Percentiles rank a stretch among this genome's conserved stretches.
phyloP scores from a whole-genome alignment of 1,140 invertebrate genomes.

The Nilaparvata lugens region DNA sequence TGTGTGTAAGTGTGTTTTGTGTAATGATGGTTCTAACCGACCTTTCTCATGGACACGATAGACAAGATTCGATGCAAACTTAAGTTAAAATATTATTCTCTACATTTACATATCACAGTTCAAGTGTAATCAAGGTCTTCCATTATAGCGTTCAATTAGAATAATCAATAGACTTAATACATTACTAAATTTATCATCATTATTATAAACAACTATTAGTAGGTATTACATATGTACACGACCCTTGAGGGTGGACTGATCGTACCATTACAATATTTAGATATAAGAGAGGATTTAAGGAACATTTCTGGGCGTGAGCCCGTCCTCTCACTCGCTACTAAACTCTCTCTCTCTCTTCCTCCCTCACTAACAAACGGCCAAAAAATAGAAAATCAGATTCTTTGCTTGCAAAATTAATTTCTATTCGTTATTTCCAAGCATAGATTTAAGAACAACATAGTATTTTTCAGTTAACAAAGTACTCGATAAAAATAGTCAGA shows the following conservation, averaged over 20 bases:
- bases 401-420: too few species aligned
- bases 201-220: slow-evolving; percentile 7
- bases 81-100: slow-evolving; percentile 27
- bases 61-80: slow-evolving; percentile 16
- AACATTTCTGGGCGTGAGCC: slow-evolving; percentile 10
- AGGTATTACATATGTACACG: slow-evolving; percentile 27
- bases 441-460: slow-evolving; percentile 16
- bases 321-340: slow-evolving; percentile 6
- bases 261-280: slow-evolving; percentile 2
- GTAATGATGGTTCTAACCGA: slow-evolving; percentile 24
- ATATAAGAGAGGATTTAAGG: slow-evolving; percentile 23
- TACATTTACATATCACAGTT: slow-evolving; percentile 27
- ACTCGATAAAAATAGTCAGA: slow-evolving; percentile 10
- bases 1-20: too few species aligned
- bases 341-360: background rate
- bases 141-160: slow-evolving; percentile 8
- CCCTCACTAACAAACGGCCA: too few species aligned
- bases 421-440: background rate
- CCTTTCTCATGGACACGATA: slow-evolving; percentile 24
- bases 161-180: slow-evolving; percentile 16
- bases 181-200: slow-evolving; percentile 20
- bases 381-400: too few species aligned
- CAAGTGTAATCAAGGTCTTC: slow-evolving; percentile 24
- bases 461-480: slow-evolving; percentile 9
- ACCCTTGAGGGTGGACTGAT: slow-evolving; percentile 28